A percentile compares a stretch with the other conserved stretches of the same genome.
phyloP scores from a whole-genome alignment of 2,113 vertebrate species.

The Prunella fulvescens region DNA sequence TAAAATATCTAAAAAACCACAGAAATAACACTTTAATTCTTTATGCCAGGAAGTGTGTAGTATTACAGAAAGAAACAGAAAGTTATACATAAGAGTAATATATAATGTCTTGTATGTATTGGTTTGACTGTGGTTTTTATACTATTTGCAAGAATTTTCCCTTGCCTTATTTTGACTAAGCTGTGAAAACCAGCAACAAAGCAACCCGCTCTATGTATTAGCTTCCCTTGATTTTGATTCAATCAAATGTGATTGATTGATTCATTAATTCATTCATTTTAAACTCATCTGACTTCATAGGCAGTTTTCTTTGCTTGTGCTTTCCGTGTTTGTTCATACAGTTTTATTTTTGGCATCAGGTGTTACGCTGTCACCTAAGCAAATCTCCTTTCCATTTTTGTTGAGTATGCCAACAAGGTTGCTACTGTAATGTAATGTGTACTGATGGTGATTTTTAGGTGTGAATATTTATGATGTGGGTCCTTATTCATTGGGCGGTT shows the following conservation, averaged over 20 bases:
- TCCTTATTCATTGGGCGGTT: not conserved
- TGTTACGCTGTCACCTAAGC: not conserved
- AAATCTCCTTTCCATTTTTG: not conserved
- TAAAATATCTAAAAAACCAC: not conserved
- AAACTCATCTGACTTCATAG: not conserved
- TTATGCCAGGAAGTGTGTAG: not conserved
- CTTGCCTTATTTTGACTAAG: not conserved
- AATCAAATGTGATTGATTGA: not conserved
- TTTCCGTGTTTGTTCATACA: not conserved
- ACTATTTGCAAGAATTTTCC: not conserved
- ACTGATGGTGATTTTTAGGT: not conserved
- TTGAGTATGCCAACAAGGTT: not conserved
- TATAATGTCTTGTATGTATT: not conserved
- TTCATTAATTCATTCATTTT: not conserved
- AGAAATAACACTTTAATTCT: not conserved
- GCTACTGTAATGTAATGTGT: constrained; percentile 8
- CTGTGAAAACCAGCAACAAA: not conserved
- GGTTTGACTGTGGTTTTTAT: not conserved
- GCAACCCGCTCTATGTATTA: not conserved
- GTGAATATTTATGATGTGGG: not conserved
- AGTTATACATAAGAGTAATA: not conserved
- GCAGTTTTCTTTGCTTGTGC: not conserved
- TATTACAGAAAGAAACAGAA: not conserved
- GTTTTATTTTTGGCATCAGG: not conserved
- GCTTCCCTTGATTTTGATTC: not conserved